phyloP scores from a whole-genome alignment of 2,888 invertebrate species.

The Agrotis clavis region DNA sequence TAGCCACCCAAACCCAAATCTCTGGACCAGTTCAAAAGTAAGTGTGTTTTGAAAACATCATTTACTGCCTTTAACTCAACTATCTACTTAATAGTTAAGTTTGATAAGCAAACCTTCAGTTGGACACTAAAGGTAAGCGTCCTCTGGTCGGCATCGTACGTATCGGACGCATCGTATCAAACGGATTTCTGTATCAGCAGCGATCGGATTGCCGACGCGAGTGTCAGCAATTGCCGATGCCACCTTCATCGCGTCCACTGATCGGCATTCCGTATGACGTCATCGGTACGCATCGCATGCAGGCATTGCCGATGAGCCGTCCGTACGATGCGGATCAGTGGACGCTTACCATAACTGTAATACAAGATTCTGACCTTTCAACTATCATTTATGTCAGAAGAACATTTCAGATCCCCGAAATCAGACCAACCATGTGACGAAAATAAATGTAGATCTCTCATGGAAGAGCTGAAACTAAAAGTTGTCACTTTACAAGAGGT shows the following conservation, averaged over 20 bases:
- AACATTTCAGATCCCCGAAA: constrained; percentile 48
- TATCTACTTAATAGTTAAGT: not conserved
- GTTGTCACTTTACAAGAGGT: constrained; percentile 79
- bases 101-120: not conserved
- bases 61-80: not conserved
- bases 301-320: no score
- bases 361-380: not conserved
- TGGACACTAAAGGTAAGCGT: no score
- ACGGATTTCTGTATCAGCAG: no score
- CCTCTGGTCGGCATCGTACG: no score
- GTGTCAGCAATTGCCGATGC: no score
- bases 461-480: constrained; percentile 81
- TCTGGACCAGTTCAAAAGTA: constrained; percentile 2
- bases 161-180: no score
- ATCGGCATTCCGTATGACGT: no score
- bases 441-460: constrained; percentile 78
- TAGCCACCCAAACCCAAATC: not conserved
- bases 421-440: constrained; percentile 73
- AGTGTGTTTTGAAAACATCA: constrained; percentile 2
- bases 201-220: no score
- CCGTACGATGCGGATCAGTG: no score
- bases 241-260: no score
- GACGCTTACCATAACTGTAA: no score
- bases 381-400: not conserved
- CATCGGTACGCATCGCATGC: no score